A percentile compares a stretch with the other conserved stretches of the same genome.
Evolutionary conservation across 2,888 invertebrate genomes (phyloP).

Genomic region (Augochlorella aurata): DNA sequence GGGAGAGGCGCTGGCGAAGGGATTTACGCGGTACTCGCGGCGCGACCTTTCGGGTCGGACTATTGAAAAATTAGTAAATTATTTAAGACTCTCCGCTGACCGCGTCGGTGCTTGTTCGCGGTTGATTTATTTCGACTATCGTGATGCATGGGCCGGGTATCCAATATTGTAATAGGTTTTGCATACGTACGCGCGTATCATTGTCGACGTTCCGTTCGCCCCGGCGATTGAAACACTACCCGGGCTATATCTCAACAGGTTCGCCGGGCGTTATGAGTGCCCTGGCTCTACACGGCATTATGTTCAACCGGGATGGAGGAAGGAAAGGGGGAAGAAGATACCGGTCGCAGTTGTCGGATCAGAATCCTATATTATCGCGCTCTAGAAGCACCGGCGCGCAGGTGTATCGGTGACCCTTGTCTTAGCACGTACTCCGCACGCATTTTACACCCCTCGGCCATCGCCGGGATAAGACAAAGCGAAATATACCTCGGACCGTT

Average conservation of each 20-base stretch:
- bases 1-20: conserved; percentile 55
- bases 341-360: conserved; percentile 72
- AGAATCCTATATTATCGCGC: conserved; percentile 80
- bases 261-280: conserved; percentile 79
- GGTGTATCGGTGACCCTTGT: conserved; percentile 68
- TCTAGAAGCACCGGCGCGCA: conserved; percentile 65
- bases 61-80: conserved; percentile 69
- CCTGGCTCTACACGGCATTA: conserved; percentile 78
- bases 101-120: conserved; percentile 77
- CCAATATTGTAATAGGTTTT: conserved; percentile 80
- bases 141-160: conserved; percentile 79
- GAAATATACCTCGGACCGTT: conserved; percentile 26
- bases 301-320: conserved; percentile 65
- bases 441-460: conserved; percentile 46
- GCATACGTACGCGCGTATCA: conserved; percentile 75
- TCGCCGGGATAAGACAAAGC: conserved; percentile 41
- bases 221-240: conserved; percentile 81
- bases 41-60: conserved; percentile 69
- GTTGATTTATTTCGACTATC: conserved; percentile 81
- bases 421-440: conserved; percentile 56
- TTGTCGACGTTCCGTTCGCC: conserved; percentile 71
- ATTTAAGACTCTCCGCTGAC: conserved; percentile 66
- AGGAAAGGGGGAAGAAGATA: conserved; percentile 48
- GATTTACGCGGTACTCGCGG: conserved; percentile 69
- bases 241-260: conserved; percentile 81